Conservation (phyloP, 2,888 invertebrate genomes). For the Ctena decussata region DNA sequence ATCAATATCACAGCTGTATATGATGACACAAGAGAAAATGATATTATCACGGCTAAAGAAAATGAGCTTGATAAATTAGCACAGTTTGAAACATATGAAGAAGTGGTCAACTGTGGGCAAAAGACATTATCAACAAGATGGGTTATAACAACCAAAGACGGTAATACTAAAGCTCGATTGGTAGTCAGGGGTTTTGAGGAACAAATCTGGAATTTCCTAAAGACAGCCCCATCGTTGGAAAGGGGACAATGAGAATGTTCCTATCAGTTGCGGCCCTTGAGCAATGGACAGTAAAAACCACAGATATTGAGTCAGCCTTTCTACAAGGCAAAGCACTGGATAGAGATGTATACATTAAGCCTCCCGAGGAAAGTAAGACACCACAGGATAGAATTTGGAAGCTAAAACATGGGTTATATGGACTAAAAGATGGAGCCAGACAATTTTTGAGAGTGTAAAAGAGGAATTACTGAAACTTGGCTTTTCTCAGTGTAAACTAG, state of each 20-base stretch:
- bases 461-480: background rate
- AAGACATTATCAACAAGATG: constrained; percentile 36
- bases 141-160: constrained; percentile 51
- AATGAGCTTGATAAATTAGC: no score
- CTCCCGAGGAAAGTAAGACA: background rate
- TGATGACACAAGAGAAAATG: background rate
- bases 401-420: background rate
- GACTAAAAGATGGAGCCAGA: background rate
- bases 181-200: constrained; percentile 57
- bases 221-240: constrained; percentile 47
- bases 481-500: background rate
- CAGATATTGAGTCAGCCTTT: constrained; percentile 55
- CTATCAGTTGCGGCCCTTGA: constrained; percentile 44
- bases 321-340: background rate
- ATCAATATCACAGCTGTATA: background rate
- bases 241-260: constrained; percentile 46
- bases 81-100: constrained; percentile 32
- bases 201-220: constrained; percentile 9
- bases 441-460: background rate
- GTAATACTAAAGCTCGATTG: constrained; percentile 41
- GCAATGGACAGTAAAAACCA: constrained; percentile 53
- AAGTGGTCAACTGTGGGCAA: constrained; percentile 38
- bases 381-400: background rate
- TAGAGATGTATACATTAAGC: background rate
- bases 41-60: background rate